Evolutionary conservation across 2,888 invertebrate species (phyloP).

Genomic region (Congeria kusceri): DNA sequence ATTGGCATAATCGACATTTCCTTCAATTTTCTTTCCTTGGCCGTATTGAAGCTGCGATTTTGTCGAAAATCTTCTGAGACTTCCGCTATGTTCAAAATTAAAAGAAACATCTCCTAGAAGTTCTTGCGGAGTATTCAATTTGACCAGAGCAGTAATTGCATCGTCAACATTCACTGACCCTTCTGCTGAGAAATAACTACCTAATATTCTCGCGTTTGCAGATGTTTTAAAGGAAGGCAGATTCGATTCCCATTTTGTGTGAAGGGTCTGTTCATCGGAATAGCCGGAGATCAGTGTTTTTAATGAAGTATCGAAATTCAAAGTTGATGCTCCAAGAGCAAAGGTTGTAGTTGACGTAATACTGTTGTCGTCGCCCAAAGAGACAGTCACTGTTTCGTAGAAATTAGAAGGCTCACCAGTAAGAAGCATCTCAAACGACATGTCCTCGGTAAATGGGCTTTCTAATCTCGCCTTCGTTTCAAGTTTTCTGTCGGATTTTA

Average conservation of each 20-base stretch:
- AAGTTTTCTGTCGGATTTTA: slow-evolving; percentile 13
- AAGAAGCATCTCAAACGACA: slow-evolving; percentile 29
- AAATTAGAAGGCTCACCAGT: slow-evolving; percentile 33
- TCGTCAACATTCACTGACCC: slow-evolving; percentile 29
- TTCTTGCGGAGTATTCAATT: slow-evolving; percentile 38
- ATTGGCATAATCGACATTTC: slow-evolving; percentile 35
- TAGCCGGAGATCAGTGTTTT: slow-evolving; percentile 32
- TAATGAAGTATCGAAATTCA: slow-evolving; percentile 32
- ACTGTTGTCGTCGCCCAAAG: slow-evolving; percentile 30
- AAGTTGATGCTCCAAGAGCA: neutral
- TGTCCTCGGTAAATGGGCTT: slow-evolving; percentile 46
- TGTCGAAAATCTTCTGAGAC: slow-evolving; percentile 31
- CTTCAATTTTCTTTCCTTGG: slow-evolving; percentile 32
- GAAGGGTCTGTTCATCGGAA: slow-evolving; percentile 40
- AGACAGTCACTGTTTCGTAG: slow-evolving; percentile 16
- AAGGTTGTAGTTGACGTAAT: slow-evolving; percentile 30
- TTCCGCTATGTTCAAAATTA: slow-evolving; percentile 34
- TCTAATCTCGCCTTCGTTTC: slow-evolving; percentile 40
- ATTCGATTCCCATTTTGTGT: slow-evolving; percentile 16
- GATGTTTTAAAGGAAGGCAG: slow-evolving; percentile 32
- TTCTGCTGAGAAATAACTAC: slow-evolving; percentile 38
- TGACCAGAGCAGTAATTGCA: slow-evolving; percentile 19
- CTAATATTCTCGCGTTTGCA: slow-evolving; percentile 32
- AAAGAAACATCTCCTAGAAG: slow-evolving; percentile 28
- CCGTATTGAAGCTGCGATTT: slow-evolving; percentile 41